phyloP scores from a whole-genome alignment of 2,113 vertebrate species.

The Candoia aspera region DNA sequence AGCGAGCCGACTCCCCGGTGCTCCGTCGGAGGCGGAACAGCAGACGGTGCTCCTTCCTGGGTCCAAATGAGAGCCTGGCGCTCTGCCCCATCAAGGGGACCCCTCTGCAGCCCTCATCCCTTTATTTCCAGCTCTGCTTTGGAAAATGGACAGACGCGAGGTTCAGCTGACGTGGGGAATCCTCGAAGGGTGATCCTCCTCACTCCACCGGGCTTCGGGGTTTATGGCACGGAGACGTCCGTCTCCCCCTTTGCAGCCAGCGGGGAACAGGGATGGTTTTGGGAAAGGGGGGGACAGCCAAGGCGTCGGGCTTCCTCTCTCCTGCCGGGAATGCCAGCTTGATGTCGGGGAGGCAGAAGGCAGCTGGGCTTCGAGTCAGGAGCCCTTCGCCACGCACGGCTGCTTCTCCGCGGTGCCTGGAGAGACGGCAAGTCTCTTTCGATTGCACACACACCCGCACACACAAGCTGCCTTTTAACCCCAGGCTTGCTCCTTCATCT shows the following conservation, averaged over 20 bases:
- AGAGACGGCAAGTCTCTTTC: not conserved
- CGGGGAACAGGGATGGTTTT: not conserved
- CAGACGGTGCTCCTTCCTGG: not conserved
- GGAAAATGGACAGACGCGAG: no score
- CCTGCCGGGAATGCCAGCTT: not conserved
- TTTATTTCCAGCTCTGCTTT: not conserved
- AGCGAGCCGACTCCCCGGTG: rapidly evolving
- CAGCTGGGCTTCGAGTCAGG: not conserved
- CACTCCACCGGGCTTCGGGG: no score
- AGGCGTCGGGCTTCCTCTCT: not conserved
- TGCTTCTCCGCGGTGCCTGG: not conserved
- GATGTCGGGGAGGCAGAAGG: not conserved
- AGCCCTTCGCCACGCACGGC: not conserved
- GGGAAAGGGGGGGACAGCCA: not conserved
- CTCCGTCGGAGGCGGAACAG: not conserved
- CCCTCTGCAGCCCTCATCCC: not conserved
- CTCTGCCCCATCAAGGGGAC: not conserved
- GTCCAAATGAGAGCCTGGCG: not conserved
- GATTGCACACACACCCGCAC: not conserved
- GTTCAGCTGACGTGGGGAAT: no score
- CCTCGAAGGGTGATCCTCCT: no score
- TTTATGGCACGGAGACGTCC: no score
- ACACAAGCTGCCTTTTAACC: not conserved
- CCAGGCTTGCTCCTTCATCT: not conserved
- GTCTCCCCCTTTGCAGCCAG: no score